Conservation (phyloP, 2,113 vertebrate species). For the Symphodus melops region DNA sequence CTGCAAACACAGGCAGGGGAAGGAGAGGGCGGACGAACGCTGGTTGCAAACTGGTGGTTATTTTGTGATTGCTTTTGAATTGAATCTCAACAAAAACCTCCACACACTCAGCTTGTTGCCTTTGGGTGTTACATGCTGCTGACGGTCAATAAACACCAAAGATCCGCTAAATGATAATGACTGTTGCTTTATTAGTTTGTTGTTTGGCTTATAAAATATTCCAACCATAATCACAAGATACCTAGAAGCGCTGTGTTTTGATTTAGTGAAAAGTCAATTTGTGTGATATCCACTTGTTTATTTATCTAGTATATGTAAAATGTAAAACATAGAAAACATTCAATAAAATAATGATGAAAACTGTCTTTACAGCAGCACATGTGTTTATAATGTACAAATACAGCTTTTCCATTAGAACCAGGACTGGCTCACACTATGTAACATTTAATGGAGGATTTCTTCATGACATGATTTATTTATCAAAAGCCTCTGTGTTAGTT, state of each 20-base stretch:
- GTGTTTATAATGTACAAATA: too few relatives aligned
- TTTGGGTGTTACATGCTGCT: neutral
- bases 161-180: neutral
- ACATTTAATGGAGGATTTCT: too few relatives aligned
- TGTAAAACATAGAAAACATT: too few relatives aligned
- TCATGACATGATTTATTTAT: too few relatives aligned
- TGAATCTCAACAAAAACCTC: slow-evolving; percentile 38
- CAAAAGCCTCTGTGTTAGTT: too few relatives aligned
- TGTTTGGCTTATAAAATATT: neutral
- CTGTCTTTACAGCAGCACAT: too few relatives aligned
- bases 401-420: too few relatives aligned
- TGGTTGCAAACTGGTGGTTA: slow-evolving; percentile 51
- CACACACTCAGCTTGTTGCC: slow-evolving; percentile 16
- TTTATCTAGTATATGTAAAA: too few relatives aligned
- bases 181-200: neutral
- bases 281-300: too few relatives aligned
- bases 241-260: neutral
- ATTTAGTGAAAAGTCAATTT: neutral
- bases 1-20: slow-evolving; percentile 65
- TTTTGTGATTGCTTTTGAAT: slow-evolving; percentile 63
- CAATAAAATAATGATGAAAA: too few relatives aligned
- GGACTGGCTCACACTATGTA: too few relatives aligned
- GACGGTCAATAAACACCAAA: neutral
- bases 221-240: neutral
- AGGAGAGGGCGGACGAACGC: slow-evolving; percentile 51